A percentile compares a stretch with the other conserved stretches of the same genome.
These are phyloP conservation scores for Agrotis clavis DNA, from an alignment of 2,888 invertebrate species.

Conservation along the genomic window DNA sequence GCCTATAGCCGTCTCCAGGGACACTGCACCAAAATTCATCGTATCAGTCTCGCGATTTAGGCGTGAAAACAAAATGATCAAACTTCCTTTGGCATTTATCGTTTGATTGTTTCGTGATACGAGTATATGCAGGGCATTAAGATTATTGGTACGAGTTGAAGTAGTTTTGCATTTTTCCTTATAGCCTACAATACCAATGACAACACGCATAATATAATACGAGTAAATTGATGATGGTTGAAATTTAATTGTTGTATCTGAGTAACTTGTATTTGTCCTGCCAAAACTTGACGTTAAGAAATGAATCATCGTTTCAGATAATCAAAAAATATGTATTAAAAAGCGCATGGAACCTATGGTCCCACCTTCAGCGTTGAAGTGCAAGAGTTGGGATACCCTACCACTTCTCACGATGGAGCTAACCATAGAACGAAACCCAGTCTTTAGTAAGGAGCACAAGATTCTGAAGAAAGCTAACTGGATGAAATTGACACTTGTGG, in stretches of 20 bases:
- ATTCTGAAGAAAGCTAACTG: slow-evolving; percentile 76
- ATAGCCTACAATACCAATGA: too few relatives aligned
- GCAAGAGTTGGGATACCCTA: slow-evolving; percentile 85
- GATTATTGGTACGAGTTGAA: too few relatives aligned
- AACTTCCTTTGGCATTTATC: too few relatives aligned
- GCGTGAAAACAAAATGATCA: too few relatives aligned
- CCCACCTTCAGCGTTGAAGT: slow-evolving; percentile 66
- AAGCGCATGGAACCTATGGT: slow-evolving; percentile 82
- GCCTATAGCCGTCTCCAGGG: too few relatives aligned
- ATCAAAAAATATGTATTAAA: slow-evolving; percentile 72
- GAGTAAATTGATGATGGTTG: too few relatives aligned
- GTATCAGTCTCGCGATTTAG: too few relatives aligned
- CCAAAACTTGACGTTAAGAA: not conserved
- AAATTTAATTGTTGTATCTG: not conserved
- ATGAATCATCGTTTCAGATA: slow-evolving; percentile 69
- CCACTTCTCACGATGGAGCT: slow-evolving; percentile 80
- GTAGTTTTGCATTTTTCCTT: too few relatives aligned
- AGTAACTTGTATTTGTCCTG: not conserved
- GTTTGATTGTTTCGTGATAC: too few relatives aligned
- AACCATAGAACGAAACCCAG: slow-evolving; percentile 68
- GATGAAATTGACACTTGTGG: slow-evolving; percentile 81
- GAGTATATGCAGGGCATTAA: too few relatives aligned
- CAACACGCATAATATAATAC: too few relatives aligned
- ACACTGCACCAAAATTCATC: too few relatives aligned
- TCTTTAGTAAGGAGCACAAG: slow-evolving; percentile 75